These are phyloP conservation scores for Bucco capensis DNA, from an alignment of 2,113 vertebrate genomes.

Conservation along the genomic window DNA sequence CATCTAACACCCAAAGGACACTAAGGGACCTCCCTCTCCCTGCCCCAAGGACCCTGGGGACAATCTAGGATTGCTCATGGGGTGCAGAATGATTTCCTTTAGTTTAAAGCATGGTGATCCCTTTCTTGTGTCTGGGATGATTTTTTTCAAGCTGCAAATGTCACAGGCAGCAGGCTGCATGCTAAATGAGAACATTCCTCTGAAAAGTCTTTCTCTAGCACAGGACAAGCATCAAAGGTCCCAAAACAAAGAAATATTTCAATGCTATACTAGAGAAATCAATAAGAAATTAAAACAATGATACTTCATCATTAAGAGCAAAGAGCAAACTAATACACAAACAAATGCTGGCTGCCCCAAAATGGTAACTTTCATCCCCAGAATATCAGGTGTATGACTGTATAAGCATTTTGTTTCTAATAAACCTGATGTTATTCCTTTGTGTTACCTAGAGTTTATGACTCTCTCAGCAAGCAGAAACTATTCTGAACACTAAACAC, in stretches of 20 bases:
- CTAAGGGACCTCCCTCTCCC: neutral
- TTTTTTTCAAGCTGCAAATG: neutral
- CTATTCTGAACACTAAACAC: neutral
- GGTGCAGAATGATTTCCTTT: neutral
- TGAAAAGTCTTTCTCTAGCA: neutral
- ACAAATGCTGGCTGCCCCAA: neutral
- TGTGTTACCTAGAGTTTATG: neutral
- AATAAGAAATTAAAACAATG: neutral
- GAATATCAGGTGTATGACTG: neutral
- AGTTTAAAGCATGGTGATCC: neutral
- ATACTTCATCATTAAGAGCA: neutral
- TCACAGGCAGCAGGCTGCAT: neutral
- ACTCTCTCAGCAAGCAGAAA: neutral
- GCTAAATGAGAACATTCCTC: neutral
- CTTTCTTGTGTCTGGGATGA: neutral
- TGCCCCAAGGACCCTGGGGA: accelerated
- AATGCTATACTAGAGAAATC: neutral
- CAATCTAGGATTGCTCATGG: neutral
- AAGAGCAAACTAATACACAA: neutral
- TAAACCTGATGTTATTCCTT: neutral
- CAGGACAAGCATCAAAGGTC: neutral
- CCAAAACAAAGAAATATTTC: neutral
- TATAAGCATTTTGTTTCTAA: neutral
- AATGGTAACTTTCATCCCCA: neutral
- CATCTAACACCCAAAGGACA: neutral